Evolutionary conservation across 2,113 vertebrate species (phyloP).

Genomic region (Heteronetta atricapilla): DNA sequence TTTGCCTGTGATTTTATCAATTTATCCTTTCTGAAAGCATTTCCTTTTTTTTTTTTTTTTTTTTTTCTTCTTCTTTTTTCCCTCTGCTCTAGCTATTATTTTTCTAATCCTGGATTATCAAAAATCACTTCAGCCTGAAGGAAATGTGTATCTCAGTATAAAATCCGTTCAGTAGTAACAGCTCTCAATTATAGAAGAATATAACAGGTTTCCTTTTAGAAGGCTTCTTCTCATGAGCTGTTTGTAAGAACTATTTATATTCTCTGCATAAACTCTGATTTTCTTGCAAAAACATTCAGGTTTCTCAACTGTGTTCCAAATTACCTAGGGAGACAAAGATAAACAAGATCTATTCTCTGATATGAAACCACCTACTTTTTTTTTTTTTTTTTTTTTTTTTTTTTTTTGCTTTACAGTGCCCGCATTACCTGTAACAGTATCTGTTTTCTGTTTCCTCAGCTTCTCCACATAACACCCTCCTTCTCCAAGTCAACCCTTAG

Average conservation of each 20-base stretch:
- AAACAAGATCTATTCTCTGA: neutral
- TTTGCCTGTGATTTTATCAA: conserved; percentile 3
- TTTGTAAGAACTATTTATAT: neutral
- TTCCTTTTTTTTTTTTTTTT: neutral
- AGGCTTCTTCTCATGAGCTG: neutral
- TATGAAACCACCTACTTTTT: neutral
- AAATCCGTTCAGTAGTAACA: neutral
- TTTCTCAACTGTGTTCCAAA: neutral
- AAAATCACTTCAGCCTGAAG: neutral
- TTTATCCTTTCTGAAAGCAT: neutral
- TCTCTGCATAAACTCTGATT: neutral
- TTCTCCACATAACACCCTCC: neutral
- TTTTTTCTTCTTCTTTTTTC: neutral
- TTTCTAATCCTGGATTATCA: conserved; percentile 32
- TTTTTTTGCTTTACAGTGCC: neutral
- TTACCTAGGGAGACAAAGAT: neutral
- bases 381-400: neutral
- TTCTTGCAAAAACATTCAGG: neutral
- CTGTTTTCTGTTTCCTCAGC: neutral
- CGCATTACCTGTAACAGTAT: neutral
- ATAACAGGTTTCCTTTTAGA: neutral
- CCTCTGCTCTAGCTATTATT: neutral
- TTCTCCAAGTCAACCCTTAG: neutral
- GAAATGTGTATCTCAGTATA: neutral
- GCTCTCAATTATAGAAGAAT: neutral